Base-by-base conservation (phyloP, 2,797 vertebrate species). In the Tapera naevia region DNA sequence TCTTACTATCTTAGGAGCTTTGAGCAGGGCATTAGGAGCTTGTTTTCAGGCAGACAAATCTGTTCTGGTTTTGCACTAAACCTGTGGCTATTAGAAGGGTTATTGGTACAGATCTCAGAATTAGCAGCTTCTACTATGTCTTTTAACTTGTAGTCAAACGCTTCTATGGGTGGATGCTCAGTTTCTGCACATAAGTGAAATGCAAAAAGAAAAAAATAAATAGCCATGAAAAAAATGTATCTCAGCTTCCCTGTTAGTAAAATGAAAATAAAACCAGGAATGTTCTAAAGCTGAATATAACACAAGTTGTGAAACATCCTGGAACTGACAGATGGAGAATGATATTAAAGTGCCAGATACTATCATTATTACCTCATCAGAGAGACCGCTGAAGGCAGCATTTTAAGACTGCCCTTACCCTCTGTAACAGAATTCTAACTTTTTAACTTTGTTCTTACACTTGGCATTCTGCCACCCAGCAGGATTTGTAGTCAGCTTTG, bases 281-380 rank as follows among this genome's bases (percentile, higher is more conserved):
- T 91, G 60, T 93, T 94, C 86, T 84, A 79, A 90, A 91, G 74
- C 67, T 95, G 89, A 85, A 67, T 95, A 64, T 86, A 89, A 80
- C 65, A 65, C 67, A 82, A 91, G 72, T 80, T 91, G 50, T 89
- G 84, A 93, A 89, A 87, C 46, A 88, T 89, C 87, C 60, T 89
- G 67, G 32, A 91, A 62, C 37, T 92, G 75, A 58, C 84, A 95
- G 96, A 94, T 94, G 91, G 86, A 83, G 75, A 89, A 78, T 69
- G 39, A 88, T 89, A 88, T 88, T 87, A 58, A 84, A 95, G 51
- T 80, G 39, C 25, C 76, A 94, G 73, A 93, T 97, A 95, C 72
- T 93, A 64, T 85, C 88, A 80, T 92, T 91, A 93, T 95, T 95
- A 89, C 56, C 48, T 75, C 76, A 81, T 84, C 54, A 79, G 66